These are phyloP conservation scores for Keiferia lycopersicella DNA, from an alignment of 2,888 invertebrate species.

Conservation along the genomic window DNA sequence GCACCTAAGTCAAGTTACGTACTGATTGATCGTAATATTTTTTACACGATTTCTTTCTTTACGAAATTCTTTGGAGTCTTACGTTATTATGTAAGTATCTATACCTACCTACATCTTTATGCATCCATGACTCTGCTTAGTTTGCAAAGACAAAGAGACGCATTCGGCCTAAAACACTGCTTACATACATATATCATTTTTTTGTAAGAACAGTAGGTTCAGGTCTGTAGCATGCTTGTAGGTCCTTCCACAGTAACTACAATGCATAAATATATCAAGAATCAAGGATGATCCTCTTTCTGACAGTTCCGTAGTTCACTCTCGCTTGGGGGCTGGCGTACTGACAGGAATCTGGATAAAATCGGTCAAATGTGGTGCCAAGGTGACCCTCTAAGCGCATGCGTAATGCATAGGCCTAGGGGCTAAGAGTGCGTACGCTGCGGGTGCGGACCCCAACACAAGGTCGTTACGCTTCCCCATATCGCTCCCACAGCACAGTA, in stretches of 20 bases:
- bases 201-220: no score
- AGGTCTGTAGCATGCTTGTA: no score
- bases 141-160: no score
- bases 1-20: no score
- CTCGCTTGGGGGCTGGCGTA: constrained; percentile 1
- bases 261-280: not conserved
- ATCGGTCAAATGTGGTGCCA: constrained; percentile 27
- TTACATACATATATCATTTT: no score
- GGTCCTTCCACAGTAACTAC: not conserved
- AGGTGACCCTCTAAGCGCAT: constrained; percentile 58
- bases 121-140: no score
- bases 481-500: not conserved
- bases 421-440: constrained; percentile 31
- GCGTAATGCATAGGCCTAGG: constrained; percentile 42
- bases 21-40: no score
- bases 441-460: constrained; percentile 27
- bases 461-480: constrained; percentile 33
- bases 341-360: constrained; percentile 24
- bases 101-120: no score
- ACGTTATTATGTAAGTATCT: no score
- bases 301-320: constrained; percentile 1
- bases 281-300: not conserved
- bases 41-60: no score
- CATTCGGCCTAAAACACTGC: no score
- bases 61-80: no score